Base-by-base conservation (phyloP, 2,797 vertebrate species). In the Sebastolobus altivelis region DNA sequence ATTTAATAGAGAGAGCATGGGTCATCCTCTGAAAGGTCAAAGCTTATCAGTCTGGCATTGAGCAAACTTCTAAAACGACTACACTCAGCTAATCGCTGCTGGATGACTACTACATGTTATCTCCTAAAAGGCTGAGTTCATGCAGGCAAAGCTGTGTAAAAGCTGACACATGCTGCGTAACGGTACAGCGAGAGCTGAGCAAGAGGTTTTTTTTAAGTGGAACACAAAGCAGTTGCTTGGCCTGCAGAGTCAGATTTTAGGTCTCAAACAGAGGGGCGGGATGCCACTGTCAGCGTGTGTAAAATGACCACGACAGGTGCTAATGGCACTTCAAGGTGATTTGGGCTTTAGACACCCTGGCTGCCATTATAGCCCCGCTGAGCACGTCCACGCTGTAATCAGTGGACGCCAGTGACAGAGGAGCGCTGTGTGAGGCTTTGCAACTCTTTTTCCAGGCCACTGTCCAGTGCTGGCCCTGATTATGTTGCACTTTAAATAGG, bases 261-360 rank as follows among this genome's bases (percentile, higher is more conserved):
- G 79, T 62, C 78, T 79, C 58, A 25, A 80, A 86, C 78, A 59
- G 79, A 71, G 65, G 56, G 81, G 58, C 0, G 52, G 82, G 73
- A 73, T 43, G 81, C 54, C 87, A 29, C 82, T 84, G 89, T 87
- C 85, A 59, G 87, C 71, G 3, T 82, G 82, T 66, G 73, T 77
- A 49, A 92, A 93, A 91, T 88, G 85, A 90, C 87, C 82, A 54
- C 81, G 56, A 91, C 92, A 94, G 94, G 88, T 94, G 92, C 89
- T 91, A 83, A 84, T 84, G 71, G 73, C 70, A 79, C 84, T 85
- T 92, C 89, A 92, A 92, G 93, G 91, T 94, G 91, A 88, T 87
- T 82, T 77, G 80, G 87, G 60, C 81, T 85, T 89, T 33, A 79
- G 83, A 81, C 80, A 40, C 81, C 29, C 78, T 74, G 86, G 82